Conservation (phyloP, 2,113 vertebrate genomes). For the Petrocephalus microphthalmus region DNA sequence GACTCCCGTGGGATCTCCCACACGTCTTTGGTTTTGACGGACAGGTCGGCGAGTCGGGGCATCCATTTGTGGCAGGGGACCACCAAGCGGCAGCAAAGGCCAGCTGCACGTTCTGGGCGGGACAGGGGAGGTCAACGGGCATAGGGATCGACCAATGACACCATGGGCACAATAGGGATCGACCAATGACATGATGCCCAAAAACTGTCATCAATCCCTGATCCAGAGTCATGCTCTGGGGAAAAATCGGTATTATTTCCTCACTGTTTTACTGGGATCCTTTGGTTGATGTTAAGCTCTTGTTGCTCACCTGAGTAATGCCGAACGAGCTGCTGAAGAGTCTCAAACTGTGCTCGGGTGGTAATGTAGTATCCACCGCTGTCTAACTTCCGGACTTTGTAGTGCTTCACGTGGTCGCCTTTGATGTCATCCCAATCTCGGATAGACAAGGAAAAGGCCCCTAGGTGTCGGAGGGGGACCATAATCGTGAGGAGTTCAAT, state of each 20-base stretch:
- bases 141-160: not conserved
- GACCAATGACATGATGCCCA: not conserved
- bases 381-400: constrained; percentile 97
- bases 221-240: not conserved
- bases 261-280: not conserved
- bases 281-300: not conserved
- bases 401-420: constrained; percentile 97
- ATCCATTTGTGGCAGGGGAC: constrained; percentile 99
- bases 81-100: constrained; percentile 94
- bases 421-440: constrained; percentile 98
- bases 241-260: not conserved
- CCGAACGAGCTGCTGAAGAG: constrained; percentile 93
- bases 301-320: constrained; percentile 85
- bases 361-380: constrained; percentile 98
- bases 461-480: constrained; percentile 39
- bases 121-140: not conserved
- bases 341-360: constrained; percentile 96
- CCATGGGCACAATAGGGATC: not conserved
- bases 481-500: not conserved
- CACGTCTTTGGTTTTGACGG: constrained; percentile 99
- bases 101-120: constrained; percentile 87
- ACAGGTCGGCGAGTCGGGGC: constrained; percentile 97
- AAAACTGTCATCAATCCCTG: not conserved
- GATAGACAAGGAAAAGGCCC: constrained; percentile 96
- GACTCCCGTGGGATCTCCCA: constrained; percentile 99